Percentiles rank a stretch among this genome's conserved stretches.
These are phyloP conservation scores for Desoria tigrina DNA, from an alignment of 2,888 invertebrate genomes.

Conservation along the genomic window DNA sequence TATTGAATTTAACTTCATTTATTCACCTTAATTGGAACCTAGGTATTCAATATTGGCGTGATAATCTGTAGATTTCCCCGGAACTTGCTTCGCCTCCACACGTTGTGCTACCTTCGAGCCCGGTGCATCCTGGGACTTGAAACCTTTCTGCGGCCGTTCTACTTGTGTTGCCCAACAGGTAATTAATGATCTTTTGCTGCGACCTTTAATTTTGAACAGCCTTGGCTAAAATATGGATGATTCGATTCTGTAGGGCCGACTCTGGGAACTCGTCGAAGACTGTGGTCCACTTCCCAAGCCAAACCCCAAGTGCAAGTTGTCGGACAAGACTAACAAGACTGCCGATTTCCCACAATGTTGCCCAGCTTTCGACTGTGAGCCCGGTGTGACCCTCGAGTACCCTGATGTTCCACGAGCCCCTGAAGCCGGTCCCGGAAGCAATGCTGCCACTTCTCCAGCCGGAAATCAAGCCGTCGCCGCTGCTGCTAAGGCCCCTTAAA, in stretches of 20 bases:
- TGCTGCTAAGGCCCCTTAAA: constrained; percentile 38
- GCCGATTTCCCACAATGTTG: constrained; percentile 85
- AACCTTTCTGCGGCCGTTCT: constrained; percentile 88
- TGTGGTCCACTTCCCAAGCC: constrained; percentile 84
- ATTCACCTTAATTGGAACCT: background rate
- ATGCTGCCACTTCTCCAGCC: constrained; percentile 40
- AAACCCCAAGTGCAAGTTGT: constrained; percentile 82
- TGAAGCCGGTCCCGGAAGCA: constrained; percentile 47
- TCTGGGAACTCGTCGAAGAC: constrained; percentile 80
- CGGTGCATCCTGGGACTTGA: constrained; percentile 79
- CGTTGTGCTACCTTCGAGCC: constrained; percentile 84
- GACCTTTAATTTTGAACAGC: background rate
- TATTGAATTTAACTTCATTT: background rate
- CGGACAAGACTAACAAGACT: constrained; percentile 85
- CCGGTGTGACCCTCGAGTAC: constrained; percentile 80
- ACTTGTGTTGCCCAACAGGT: constrained; percentile 71
- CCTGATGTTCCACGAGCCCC: constrained; percentile 68
- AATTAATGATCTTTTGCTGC: background rate
- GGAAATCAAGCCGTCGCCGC: constrained; percentile 46
- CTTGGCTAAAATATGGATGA: background rate
- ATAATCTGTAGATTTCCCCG: constrained; percentile 74
- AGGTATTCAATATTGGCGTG: background rate
- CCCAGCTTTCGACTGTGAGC: constrained; percentile 81
- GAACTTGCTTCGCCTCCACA: constrained; percentile 87
- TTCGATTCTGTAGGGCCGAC: constrained; percentile 60